These are phyloP conservation scores for Antennarius striatus DNA, from an alignment of 2,113 vertebrate species.

Conservation along the genomic window DNA sequence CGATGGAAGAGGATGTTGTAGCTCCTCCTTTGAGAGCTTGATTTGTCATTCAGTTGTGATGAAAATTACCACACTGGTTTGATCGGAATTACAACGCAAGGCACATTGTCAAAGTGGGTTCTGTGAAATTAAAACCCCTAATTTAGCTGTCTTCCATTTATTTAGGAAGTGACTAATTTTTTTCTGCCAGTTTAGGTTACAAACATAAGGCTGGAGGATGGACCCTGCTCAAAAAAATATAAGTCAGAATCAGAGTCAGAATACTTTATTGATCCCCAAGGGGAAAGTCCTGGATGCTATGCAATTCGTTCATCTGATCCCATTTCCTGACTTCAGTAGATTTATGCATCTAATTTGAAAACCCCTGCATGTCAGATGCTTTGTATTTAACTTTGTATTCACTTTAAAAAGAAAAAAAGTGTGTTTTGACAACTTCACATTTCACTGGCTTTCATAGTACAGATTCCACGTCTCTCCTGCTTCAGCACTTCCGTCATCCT, in stretches of 20 bases:
- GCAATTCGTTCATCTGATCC: slow-evolving; percentile 61
- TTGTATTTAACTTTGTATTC: slow-evolving; percentile 53
- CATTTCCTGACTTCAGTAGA: slow-evolving; percentile 69
- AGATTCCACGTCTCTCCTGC: slow-evolving; percentile 14
- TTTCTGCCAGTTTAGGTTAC: slow-evolving; percentile 63
- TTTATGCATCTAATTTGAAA: slow-evolving; percentile 60
- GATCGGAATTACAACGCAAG: slow-evolving; percentile 2
- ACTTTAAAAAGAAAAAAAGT: slow-evolving; percentile 47
- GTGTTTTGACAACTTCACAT: slow-evolving; percentile 75
- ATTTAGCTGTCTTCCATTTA: slow-evolving; percentile 7
- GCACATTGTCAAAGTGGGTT: not conserved
- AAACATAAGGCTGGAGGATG: slow-evolving; percentile 66
- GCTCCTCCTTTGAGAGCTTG: not conserved
- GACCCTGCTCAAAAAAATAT: slow-evolving; percentile 68
- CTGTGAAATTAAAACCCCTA: slow-evolving; percentile 3
- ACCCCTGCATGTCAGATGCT: slow-evolving; percentile 52
- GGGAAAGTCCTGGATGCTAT: slow-evolving; percentile 50
- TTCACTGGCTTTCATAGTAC: slow-evolving; percentile 44
- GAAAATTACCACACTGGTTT: slow-evolving; percentile 15
- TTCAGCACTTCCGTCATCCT: slow-evolving; percentile 12
- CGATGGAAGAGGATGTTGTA: slow-evolving; percentile 27
- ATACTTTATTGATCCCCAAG: too few species aligned
- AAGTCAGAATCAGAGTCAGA: not conserved
- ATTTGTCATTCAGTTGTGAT: slow-evolving; percentile 14
- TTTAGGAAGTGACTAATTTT: slow-evolving; percentile 40